phyloP scores from a whole-genome alignment of 2,888 invertebrate genomes.

The Polydrusus cervinus region DNA sequence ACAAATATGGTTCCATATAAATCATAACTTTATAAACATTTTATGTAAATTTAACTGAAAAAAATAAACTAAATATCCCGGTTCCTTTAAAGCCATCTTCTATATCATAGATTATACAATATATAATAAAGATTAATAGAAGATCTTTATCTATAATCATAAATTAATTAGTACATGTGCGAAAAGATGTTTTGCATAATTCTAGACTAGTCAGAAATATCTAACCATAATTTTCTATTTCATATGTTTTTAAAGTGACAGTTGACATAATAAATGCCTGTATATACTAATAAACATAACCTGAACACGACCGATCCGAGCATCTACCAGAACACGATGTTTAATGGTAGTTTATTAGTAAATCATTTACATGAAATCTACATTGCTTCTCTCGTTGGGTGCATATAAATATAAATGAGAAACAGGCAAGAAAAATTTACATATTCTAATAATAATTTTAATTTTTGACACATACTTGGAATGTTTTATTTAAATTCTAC shows the following conservation, averaged over 20 bases:
- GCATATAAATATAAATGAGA: constrained; percentile 21
- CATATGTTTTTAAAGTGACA: not conserved
- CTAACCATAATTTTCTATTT: not conserved
- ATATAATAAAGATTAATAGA: too few relatives aligned
- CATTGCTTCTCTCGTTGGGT: constrained; percentile 19
- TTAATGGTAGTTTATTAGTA: constrained; percentile 40
- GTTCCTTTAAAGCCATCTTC: too few relatives aligned
- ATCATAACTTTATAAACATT: too few relatives aligned
- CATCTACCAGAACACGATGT: constrained; percentile 35
- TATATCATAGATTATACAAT: too few relatives aligned
- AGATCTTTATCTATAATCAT: too few relatives aligned
- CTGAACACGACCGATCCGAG: constrained; percentile 20
- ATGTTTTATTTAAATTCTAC: too few relatives aligned
- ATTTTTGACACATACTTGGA: not conserved
- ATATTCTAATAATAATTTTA: constrained; percentile 1
- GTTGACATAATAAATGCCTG: constrained; percentile 15
- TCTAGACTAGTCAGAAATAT: not conserved
- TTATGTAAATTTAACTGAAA: too few relatives aligned
- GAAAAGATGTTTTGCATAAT: too few relatives aligned
- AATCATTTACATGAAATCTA: constrained; percentile 42
- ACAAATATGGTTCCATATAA: too few relatives aligned
- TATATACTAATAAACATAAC: constrained; percentile 34
- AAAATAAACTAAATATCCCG: too few relatives aligned
- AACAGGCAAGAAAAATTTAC: not conserved
- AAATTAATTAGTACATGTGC: too few relatives aligned